A percentile compares a stretch with the other conserved stretches of the same genome.
Evolutionary conservation across 2,797 vertebrate genomes (phyloP).

Genomic region (Phalloptychus januarius): DNA sequence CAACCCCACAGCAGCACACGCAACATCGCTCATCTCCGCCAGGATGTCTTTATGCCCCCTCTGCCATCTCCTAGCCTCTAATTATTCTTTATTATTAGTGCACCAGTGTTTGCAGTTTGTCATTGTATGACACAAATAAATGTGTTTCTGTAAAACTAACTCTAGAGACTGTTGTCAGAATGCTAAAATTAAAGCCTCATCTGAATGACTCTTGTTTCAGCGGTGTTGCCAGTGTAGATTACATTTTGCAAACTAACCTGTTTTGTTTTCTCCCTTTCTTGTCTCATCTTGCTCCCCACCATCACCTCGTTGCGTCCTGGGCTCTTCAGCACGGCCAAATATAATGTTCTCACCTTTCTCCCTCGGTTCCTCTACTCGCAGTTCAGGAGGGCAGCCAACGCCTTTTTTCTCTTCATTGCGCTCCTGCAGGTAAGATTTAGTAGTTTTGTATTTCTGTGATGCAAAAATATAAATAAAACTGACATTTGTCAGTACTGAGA

Average conservation of each 20-base stretch:
- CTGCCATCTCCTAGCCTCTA: constrained; percentile 37
- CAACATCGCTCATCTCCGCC: constrained; percentile 54
- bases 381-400: constrained; percentile 98
- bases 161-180: neutral
- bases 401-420: constrained; percentile 99
- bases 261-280: constrained; percentile 38
- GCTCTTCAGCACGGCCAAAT: constrained; percentile 94
- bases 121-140: constrained; percentile 1
- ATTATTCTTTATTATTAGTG: constrained; percentile 60
- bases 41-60: constrained; percentile 34
- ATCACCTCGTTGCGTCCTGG: neutral
- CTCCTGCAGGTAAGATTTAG: constrained; percentile 92
- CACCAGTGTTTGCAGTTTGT: constrained; percentile 26
- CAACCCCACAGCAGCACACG: constrained; percentile 22
- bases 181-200: neutral
- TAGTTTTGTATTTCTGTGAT: constrained; percentile 4
- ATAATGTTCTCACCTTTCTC: constrained; percentile 97
- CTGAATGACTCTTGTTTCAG: neutral
- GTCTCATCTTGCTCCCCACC: neutral
- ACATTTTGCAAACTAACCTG: constrained; percentile 18
- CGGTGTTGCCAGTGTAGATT: neutral
- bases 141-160: neutral
- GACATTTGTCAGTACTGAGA: neutral
- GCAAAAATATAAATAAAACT: constrained; percentile 6
- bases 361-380: constrained; percentile 99